Base-by-base conservation (phyloP, 1,140 invertebrate species). In the Drepana arcuata region DNA sequence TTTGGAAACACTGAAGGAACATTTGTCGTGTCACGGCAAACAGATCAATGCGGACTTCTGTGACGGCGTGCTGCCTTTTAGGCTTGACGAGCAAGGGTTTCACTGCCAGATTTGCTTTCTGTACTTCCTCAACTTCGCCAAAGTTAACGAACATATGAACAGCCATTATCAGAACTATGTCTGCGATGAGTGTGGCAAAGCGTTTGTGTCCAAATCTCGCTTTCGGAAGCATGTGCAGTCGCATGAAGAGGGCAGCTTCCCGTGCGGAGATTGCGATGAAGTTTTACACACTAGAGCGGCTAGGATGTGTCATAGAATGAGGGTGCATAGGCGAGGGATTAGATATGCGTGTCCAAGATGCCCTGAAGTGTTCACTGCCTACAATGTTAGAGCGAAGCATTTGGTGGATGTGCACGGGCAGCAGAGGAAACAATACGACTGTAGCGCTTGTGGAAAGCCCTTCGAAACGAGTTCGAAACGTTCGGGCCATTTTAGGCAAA, bases 251-350 rank as follows among this genome's bases (percentile, higher is more conserved):
- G 74, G 74, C 1, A 60, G 13, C 13, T 93, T 93, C 60, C 87
- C 91, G 37, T 95, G 94, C 62, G 89, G 91, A 30, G 85, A 90
- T n/a, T 95, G 94, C 60, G 84, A 83, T 7, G 94, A 93, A 50
- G 85, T 88, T 1, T 92, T 86, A 55, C 64, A 79, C 1, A 83
- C 77, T 1, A 56, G 70, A 34, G 65, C 57, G 0, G 55, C 67
- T 25, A 52, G 77, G 24, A 64, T 61, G 36, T 57, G 55, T 28
- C 77, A 81, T 31, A 73, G 57, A 35, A 42, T 69, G 43, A 58
- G 44, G 29, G 45, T 72, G 1, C 77, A 79, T 29, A 55, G 53
- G 13, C 68, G 72, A 30, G 68, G 74, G 0, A 66, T 42, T 59
- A 81, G 57, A 60, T 85, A 79, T 40, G 46, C 65, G 0, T 83